Conservation (phyloP, 1,140 invertebrate genomes). For the Penaeus indicus region DNA sequence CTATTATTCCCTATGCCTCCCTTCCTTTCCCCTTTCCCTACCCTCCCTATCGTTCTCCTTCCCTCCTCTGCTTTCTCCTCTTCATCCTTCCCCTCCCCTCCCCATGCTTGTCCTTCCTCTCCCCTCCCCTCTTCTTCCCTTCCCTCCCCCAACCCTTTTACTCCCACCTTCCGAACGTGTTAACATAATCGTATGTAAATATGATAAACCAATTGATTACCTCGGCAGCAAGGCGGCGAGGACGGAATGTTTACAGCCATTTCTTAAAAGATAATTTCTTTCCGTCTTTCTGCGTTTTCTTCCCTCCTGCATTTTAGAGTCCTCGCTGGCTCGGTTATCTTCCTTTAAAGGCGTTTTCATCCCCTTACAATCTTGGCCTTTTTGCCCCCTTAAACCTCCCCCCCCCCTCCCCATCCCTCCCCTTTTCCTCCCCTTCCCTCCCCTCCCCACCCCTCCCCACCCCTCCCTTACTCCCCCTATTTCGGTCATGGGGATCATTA, state of each 20-base stretch:
- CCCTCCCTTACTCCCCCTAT: not conserved
- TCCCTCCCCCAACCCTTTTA: not conserved
- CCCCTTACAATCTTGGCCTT: not conserved
- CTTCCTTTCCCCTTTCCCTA: constrained; percentile 18
- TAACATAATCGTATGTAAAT: constrained; percentile 42
- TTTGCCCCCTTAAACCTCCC: not conserved
- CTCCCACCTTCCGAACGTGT: not conserved
- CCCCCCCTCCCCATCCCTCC: not conserved
- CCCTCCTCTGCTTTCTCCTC: not conserved
- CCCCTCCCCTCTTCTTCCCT: not conserved
- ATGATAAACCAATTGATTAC: constrained; percentile 37
- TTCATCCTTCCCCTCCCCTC: not conserved
- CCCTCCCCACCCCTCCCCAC: not conserved
- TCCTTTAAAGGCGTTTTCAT: too few relatives aligned
- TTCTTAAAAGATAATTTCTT: too few relatives aligned
- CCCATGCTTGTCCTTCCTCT: not conserved
- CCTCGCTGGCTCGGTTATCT: too few relatives aligned
- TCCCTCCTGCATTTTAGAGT: too few relatives aligned
- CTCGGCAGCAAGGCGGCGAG: not conserved
- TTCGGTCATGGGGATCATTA: not conserved
- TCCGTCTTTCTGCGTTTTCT: too few relatives aligned
- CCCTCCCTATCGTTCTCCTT: constrained; percentile 21
- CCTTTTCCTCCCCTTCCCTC: not conserved
- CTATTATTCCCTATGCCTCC: constrained; percentile 4
- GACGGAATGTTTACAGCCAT: not conserved